Evolutionary conservation across 2,888 invertebrate genomes (phyloP), one percentile per base, ranked within the genome.

Genomic region (Leucophora obtusa): DNA sequence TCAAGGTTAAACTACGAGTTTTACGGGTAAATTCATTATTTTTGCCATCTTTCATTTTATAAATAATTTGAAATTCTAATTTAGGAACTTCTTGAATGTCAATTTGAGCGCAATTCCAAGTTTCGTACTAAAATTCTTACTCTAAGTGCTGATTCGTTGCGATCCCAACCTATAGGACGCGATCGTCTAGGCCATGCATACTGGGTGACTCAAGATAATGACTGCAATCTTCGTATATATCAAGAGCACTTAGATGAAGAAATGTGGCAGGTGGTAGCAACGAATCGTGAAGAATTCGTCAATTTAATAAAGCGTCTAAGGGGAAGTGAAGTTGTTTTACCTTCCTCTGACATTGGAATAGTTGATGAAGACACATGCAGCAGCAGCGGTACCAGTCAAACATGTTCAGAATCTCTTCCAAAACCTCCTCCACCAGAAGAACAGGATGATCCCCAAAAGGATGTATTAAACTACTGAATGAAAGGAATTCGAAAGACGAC

Each of bases 241-340:
- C 94, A 96, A 87, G 99, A 99, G 91, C 98, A 99, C 88, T 93
- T 96, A 83, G 98, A 99, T 90, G 98, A 99, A 88, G 97, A 98
- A 89, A 96, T 96, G 14, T 98, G 98, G 98, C 94, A 95, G 87
- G 92, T 98, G 58, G 95, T 98, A 82, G 98, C 97, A 82, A 95
- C 97, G 89, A 93, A 93, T 91, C 91, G 96, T 83, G 95, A 95
- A 84, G 96, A 96, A 84, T 91, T 98, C 84, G 94, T 95, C 9
- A 93, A 93, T 87, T 92, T 98, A 43, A 96, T 98, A 88, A 92
- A 92, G 54, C 93, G 94, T 82, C 91, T 97, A 66, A 94, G 93
- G 71, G 95, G 94, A 17, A 95, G 96, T 86, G 93, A 93, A 79
- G 92, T 93, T 24, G 93, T 93, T 77, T 88, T 92, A 79, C 91